These are phyloP conservation scores for Clarias magur DNA, from an alignment of 2,113 vertebrate genomes.

Conservation along the genomic window DNA sequence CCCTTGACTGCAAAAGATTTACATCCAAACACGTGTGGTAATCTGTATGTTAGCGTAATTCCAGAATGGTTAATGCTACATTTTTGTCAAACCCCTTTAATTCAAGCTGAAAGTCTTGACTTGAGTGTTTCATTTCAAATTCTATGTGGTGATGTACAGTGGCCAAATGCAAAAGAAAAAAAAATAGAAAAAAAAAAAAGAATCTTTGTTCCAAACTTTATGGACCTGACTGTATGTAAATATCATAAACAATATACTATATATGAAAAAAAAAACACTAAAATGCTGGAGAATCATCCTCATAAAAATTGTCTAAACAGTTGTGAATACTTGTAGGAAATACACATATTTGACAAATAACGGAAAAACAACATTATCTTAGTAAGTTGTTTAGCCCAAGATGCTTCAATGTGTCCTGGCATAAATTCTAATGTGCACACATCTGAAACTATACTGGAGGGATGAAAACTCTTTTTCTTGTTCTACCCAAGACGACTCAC, in stretches of 20 bases:
- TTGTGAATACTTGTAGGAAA: not conserved
- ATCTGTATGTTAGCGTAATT: too few relatives aligned
- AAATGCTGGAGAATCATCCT: not conserved
- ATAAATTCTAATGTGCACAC: not conserved
- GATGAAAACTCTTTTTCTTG: not conserved
- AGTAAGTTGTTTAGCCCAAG: not conserved
- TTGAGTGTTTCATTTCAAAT: too few relatives aligned
- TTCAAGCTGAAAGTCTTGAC: too few relatives aligned
- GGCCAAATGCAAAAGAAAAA: too few relatives aligned
- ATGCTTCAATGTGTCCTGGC: not conserved
- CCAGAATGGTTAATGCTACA: too few relatives aligned
- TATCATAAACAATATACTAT: not conserved
- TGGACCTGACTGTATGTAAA: not conserved
- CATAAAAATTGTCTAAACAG: not conserved
- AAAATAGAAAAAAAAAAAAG: too few relatives aligned
- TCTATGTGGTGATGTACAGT: too few relatives aligned
- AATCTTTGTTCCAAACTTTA: too few relatives aligned
- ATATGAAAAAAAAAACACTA: not conserved
- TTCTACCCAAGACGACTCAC: not conserved
- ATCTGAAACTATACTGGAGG: not conserved
- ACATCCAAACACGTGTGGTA: too few relatives aligned
- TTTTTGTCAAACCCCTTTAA: too few relatives aligned
- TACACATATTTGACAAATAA: not conserved
- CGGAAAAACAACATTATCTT: not conserved
- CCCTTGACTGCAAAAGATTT: too few relatives aligned